These are phyloP conservation scores for Jordanella pulchra DNA, from an alignment of 2,797 vertebrate species.

Conservation along the genomic window DNA sequence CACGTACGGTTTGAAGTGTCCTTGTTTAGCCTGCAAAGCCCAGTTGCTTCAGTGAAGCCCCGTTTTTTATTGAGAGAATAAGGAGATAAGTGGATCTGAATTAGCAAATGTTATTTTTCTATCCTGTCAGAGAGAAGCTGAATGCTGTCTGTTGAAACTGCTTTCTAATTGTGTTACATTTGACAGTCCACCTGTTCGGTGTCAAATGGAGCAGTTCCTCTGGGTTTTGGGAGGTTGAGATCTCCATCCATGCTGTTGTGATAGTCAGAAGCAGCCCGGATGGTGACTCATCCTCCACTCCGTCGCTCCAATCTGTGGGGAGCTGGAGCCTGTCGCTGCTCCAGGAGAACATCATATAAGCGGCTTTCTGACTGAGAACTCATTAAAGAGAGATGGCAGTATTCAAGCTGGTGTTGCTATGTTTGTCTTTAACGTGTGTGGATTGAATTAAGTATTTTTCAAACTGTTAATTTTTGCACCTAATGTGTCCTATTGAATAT, in stretches of 20 bases:
- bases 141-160: constrained; percentile 42
- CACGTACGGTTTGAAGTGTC: constrained; percentile 73
- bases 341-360: constrained; percentile 39
- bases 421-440: background rate
- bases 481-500: background rate
- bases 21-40: constrained; percentile 75
- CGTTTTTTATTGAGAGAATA: constrained; percentile 36
- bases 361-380: constrained; percentile 56
- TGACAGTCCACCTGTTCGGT: constrained; percentile 31
- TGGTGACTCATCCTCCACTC: constrained; percentile 47
- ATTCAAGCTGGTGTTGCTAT: constrained; percentile 2
- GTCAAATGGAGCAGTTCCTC: constrained; percentile 29
- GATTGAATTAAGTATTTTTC: background rate
- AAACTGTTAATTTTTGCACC: fast-evolving
- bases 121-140: constrained; percentile 55
- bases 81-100: constrained; percentile 28
- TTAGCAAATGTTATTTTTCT: constrained; percentile 77
- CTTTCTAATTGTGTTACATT: constrained; percentile 40
- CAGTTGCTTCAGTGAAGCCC: constrained; percentile 74
- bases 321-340: constrained; percentile 33
- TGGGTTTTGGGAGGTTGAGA: constrained; percentile 22
- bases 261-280: constrained; percentile 25
- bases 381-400: constrained; percentile 58
- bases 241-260: constrained; percentile 42
- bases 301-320: constrained; percentile 19